Conservation (phyloP, 1,140 invertebrate genomes). For the Phocides pigmalion region DNA sequence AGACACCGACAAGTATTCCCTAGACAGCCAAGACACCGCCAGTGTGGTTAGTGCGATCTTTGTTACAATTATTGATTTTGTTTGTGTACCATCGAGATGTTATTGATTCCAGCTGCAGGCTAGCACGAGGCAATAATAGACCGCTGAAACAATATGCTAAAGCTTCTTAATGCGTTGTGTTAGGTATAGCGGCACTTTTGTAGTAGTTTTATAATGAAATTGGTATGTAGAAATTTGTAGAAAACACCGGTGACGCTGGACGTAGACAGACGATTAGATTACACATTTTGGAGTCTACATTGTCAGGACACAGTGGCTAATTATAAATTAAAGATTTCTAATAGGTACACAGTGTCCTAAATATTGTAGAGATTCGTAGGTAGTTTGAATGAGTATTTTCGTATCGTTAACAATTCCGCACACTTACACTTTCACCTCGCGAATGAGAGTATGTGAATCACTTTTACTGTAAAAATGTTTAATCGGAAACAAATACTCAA, state of each 20-base stretch:
- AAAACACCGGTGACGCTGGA: slow-evolving; percentile 2
- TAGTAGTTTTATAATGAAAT: too few relatives aligned
- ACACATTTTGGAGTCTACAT: slow-evolving; percentile 2
- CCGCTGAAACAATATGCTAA: too few relatives aligned
- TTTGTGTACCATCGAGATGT: slow-evolving; percentile 71
- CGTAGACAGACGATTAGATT: background rate
- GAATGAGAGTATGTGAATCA: slow-evolving; percentile 26
- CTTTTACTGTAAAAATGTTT: slow-evolving; percentile 38
- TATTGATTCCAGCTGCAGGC: slow-evolving; percentile 64
- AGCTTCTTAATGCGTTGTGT: slow-evolving; percentile 31
- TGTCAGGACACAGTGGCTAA: background rate
- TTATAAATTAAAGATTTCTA: background rate
- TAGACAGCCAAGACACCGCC: slow-evolving; percentile 82
- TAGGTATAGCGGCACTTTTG: slow-evolving; percentile 40
- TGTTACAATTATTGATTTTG: slow-evolving; percentile 81
- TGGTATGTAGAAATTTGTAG: background rate
- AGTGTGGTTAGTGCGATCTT: slow-evolving; percentile 74
- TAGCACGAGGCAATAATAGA: slow-evolving; percentile 19
- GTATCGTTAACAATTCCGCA: slow-evolving; percentile 31
- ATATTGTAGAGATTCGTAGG: background rate
- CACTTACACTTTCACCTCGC: slow-evolving; percentile 50
- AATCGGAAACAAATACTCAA: slow-evolving; percentile 1
- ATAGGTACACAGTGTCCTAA: background rate
- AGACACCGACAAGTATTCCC: slow-evolving; percentile 78
- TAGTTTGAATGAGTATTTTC: background rate